A percentile compares a stretch with the other conserved stretches of the same genome.
These are phyloP conservation scores for Leptinotarsa defecta DNA, from an alignment of 1,140 invertebrate genomes.

Conservation along the genomic window DNA sequence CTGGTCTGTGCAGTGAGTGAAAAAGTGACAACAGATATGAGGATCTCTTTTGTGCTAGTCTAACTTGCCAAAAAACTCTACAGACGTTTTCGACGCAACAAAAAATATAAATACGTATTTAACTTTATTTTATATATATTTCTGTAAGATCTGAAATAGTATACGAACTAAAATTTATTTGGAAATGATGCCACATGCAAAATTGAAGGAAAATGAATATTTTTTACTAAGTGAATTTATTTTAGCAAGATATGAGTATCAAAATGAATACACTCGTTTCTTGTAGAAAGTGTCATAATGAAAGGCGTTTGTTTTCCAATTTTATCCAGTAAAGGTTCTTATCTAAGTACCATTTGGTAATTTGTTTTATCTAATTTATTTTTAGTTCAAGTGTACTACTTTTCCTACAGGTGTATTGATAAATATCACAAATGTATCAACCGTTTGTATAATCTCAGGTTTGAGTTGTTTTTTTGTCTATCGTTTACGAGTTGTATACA, in stretches of 20 bases:
- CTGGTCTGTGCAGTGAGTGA: conserved; percentile 24
- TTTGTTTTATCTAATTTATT: no score
- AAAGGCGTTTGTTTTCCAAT: background rate
- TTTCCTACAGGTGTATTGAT: background rate
- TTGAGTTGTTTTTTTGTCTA: no score
- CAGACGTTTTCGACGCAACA: conserved; percentile 17
- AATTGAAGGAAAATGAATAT: no score
- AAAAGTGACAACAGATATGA: conserved; percentile 25
- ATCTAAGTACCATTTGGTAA: no score
- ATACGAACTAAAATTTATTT: conserved; percentile 17
- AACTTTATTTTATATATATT: conserved; percentile 4
- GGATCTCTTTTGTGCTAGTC: conserved; percentile 45
- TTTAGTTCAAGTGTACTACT: background rate
- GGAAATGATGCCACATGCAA: no score
- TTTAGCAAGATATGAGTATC: background rate
- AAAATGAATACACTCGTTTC: background rate
- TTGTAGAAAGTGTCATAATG: background rate
- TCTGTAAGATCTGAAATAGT: conserved; percentile 16
- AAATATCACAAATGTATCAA: background rate
- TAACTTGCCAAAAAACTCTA: conserved; percentile 37
- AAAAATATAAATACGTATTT: conserved; percentile 8
- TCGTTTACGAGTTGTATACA: no score
- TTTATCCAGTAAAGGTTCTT: background rate
- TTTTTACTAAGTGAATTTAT: background rate
- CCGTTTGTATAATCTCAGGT: background rate